Conservation (phyloP, 92 coral and sea anemone species). For the Micromussa lordhowensis region DNA sequence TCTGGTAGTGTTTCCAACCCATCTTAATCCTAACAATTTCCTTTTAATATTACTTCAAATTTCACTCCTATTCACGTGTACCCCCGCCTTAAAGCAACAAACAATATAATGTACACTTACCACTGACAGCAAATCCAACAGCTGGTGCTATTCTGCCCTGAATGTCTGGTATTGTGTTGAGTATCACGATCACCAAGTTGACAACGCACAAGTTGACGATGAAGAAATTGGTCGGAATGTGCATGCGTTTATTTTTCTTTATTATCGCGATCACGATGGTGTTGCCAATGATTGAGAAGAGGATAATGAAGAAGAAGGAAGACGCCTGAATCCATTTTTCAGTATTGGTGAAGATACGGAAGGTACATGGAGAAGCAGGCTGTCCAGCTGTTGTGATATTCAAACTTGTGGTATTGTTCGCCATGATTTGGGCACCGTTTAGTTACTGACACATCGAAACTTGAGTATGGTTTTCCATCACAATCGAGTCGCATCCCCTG, state of each 20-base stretch:
- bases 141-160: conserved; percentile 27
- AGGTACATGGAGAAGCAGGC: background rate
- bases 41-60: too few relatives aligned
- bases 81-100: too few relatives aligned
- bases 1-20: too few relatives aligned
- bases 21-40: too few relatives aligned
- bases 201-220: conserved; percentile 68
- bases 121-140: conserved; percentile 25
- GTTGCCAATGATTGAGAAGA: conserved; percentile 62
- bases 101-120: background rate
- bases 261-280: conserved; percentile 53
- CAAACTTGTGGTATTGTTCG: conserved; percentile 3
- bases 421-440: background rate
- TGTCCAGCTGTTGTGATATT: background rate
- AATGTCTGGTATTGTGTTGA: conserved; percentile 25
- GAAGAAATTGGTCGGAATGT: conserved; percentile 62
- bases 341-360: background rate
- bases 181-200: conserved; percentile 48
- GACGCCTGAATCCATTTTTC: conserved; percentile 46
- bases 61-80: too few relatives aligned
- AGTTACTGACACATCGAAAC: background rate
- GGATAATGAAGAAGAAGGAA: conserved; percentile 39
- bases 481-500: background rate
- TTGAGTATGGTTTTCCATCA: background rate
- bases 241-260: conserved; percentile 48